A percentile compares a stretch with the other conserved stretches of the same genome.
Evolutionary conservation across 2,113 vertebrate species (phyloP).

Genomic region (Ahaetulla prasina): DNA sequence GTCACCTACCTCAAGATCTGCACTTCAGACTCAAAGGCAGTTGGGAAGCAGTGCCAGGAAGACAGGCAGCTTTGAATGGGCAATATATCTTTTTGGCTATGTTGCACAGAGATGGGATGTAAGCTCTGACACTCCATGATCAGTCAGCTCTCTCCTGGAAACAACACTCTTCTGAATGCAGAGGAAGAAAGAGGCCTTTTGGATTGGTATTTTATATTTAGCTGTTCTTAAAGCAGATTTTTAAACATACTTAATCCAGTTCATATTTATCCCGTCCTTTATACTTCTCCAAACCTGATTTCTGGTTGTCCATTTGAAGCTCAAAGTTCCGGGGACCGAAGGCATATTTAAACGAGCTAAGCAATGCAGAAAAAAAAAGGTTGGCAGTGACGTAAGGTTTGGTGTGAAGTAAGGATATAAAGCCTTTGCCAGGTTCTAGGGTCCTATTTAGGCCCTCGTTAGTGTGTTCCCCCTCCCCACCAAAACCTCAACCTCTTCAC

Average conservation of each 20-base stretch:
- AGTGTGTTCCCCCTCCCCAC: neutral
- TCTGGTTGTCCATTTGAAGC: neutral
- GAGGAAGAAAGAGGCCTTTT: slow-evolving; percentile 19
- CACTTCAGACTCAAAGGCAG: rapidly evolving
- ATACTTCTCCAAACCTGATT: neutral
- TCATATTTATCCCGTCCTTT: neutral
- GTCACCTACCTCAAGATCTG: neutral
- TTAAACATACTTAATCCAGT: neutral
- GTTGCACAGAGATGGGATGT: neutral
- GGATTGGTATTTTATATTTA: neutral
- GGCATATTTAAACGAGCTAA: neutral
- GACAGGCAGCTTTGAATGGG: neutral
- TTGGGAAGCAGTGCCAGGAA: slow-evolving; percentile 3
- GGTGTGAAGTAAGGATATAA: neutral
- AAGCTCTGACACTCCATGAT: neutral
- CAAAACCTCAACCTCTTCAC: neutral
- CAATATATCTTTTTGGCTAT: neutral
- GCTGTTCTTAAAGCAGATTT: slow-evolving; percentile 28
- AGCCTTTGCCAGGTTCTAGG: neutral
- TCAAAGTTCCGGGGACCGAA: neutral
- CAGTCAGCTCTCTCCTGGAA: neutral
- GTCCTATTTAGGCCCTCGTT: neutral
- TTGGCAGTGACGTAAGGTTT: neutral
- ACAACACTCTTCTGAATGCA: neutral
- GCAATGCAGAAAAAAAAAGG: neutral